These are phyloP conservation scores for Limenitis camilla DNA, from an alignment of 2,888 invertebrate genomes.

Conservation along the genomic window DNA sequence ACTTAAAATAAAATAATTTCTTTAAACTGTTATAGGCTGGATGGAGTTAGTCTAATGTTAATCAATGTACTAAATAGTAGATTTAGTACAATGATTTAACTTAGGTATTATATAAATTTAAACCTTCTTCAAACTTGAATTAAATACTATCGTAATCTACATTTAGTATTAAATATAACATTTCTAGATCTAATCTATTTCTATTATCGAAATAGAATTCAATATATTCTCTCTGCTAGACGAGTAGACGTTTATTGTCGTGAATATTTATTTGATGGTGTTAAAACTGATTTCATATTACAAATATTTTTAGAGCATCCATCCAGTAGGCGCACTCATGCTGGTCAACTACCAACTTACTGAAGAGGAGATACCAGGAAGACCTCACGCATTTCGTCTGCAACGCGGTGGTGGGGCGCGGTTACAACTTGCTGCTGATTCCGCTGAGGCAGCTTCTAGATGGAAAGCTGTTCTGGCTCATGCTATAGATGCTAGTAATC, in stretches of 20 bases:
- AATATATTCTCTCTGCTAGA: background rate
- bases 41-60: too few relatives aligned
- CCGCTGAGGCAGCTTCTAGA: conserved; percentile 79
- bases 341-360: conserved; percentile 86
- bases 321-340: conserved; percentile 92
- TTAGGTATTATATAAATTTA: too few relatives aligned
- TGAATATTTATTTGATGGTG: background rate
- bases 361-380: conserved; percentile 75
- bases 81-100: too few relatives aligned
- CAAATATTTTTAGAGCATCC: conserved; percentile 77
- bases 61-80: too few relatives aligned
- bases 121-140: too few relatives aligned
- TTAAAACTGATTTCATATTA: background rate
- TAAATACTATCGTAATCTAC: too few relatives aligned
- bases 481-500: conserved; percentile 83
- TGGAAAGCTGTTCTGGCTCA: conserved; percentile 87
- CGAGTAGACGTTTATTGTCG: too few relatives aligned
- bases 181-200: too few relatives aligned
- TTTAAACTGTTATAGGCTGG: too few relatives aligned
- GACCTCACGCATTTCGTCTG: conserved; percentile 81
- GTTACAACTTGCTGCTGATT: conserved; percentile 87
- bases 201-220: background rate
- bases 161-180: too few relatives aligned
- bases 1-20: too few relatives aligned
- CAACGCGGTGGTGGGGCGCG: conserved; percentile 81